phyloP scores from a whole-genome alignment of 2,797 vertebrate species.

The Pipistrellus pipistrellus region DNA sequence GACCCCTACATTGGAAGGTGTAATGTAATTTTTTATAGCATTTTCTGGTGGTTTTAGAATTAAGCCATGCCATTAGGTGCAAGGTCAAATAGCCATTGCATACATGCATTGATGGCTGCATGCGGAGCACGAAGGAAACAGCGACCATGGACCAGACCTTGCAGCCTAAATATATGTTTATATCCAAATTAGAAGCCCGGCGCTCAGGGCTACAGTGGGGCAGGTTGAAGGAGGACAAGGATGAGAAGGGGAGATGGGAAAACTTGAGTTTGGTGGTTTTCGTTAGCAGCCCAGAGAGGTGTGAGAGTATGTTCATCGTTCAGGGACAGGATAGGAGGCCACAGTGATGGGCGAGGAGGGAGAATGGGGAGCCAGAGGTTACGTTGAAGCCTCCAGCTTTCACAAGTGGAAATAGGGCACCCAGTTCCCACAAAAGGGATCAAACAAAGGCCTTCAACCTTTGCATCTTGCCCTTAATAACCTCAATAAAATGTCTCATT shows the following conservation, averaged over 20 bases:
- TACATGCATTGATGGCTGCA: neutral
- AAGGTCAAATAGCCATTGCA: neutral
- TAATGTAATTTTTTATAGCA: neutral
- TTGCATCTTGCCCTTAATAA: neutral
- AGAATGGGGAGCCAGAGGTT: neutral
- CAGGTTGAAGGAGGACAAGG: neutral
- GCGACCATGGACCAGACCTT: neutral
- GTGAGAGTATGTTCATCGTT: conserved; percentile 63
- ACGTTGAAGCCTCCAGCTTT: neutral
- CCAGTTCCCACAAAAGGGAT: conserved; percentile 62
- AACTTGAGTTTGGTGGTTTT: neutral
- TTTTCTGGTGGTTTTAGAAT: conserved; percentile 38
- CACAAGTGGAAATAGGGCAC: neutral
- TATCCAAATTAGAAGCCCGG: no score
- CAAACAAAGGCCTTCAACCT: conserved; percentile 72
- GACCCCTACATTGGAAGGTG: neutral
- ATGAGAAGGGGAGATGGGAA: neutral
- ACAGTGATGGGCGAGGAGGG: neutral
- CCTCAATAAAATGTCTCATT: conserved; percentile 71
- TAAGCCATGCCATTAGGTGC: neutral
- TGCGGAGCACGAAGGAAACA: accelerated
- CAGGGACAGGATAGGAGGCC: neutral
- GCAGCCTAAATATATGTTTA: no score
- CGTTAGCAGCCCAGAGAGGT: conserved; percentile 32
- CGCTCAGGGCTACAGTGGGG: neutral